Evolutionary conservation across 2,113 vertebrate species (phyloP).

Genomic region (Limnothrissa miodon): DNA sequence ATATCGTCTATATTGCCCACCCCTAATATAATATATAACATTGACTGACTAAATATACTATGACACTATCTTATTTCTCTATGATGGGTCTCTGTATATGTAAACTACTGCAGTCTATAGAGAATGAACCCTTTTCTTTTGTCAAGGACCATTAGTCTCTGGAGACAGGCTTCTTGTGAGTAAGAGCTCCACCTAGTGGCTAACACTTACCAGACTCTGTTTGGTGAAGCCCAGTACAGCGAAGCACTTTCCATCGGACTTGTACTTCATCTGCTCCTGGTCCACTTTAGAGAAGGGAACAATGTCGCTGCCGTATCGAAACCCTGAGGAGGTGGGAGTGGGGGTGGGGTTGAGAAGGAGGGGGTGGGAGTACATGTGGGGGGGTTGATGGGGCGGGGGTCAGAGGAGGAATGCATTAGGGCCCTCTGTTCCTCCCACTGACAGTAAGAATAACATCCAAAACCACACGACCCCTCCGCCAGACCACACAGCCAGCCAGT

Average conservation of each 20-base stretch:
- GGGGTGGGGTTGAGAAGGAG: neutral
- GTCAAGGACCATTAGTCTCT: neutral
- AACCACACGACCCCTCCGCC: neutral
- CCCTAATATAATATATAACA: too few relatives aligned
- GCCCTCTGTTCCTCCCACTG: neutral
- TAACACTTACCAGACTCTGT: slow-evolving; percentile 72
- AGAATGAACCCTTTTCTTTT: neutral
- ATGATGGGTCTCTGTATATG: too few relatives aligned
- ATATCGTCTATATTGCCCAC: too few relatives aligned
- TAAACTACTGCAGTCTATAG: neutral
- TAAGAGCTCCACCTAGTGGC: slow-evolving; percentile 37
- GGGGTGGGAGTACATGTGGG: slow-evolving; percentile 23
- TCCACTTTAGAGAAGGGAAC: slow-evolving; percentile 96
- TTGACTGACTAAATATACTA: too few relatives aligned
- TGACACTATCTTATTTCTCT: too few relatives aligned
- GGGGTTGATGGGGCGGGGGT: neutral
- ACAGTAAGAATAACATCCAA: neutral
- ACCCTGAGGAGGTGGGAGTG: slow-evolving; percentile 71
- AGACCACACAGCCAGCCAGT: neutral
- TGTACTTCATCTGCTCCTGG: slow-evolving; percentile 97
- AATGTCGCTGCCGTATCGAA: slow-evolving; percentile 93
- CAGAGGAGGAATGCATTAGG: neutral
- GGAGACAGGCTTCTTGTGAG: neutral
- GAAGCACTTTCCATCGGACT: slow-evolving; percentile 88
- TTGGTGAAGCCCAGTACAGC: slow-evolving; percentile 89